These are phyloP conservation scores for Hypsopygia costalis DNA, from an alignment of 2,888 invertebrate genomes.

Conservation along the genomic window DNA sequence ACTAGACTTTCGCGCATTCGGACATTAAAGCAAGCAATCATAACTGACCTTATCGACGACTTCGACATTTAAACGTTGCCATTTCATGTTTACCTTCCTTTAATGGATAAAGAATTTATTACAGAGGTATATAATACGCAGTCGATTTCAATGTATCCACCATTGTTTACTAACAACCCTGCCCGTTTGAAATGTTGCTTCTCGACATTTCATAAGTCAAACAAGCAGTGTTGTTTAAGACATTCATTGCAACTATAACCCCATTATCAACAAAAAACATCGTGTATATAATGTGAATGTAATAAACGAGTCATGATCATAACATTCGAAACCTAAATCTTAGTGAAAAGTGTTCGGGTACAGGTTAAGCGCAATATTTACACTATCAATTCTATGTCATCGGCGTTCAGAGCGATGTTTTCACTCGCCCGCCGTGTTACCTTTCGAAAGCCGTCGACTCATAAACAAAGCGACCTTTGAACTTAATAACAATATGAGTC, in stretches of 20 bases:
- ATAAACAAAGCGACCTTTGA: slow-evolving; percentile 78
- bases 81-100: slow-evolving; percentile 29
- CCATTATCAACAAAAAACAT: neutral
- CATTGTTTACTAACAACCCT: slow-evolving; percentile 10
- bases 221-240: slow-evolving; percentile 1
- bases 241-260: neutral
- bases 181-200: slow-evolving; percentile 2
- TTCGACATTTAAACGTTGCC: slow-evolving; percentile 35
- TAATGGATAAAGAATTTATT: slow-evolving; percentile 22
- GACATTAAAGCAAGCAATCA: slow-evolving; percentile 52
- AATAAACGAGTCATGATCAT: slow-evolving; percentile 25
- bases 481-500: slow-evolving; percentile 76
- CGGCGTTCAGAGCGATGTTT: slow-evolving; percentile 64
- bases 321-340: slow-evolving; percentile 38
- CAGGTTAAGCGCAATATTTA: slow-evolving; percentile 67
- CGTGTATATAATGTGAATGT: neutral
- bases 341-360: slow-evolving; percentile 47
- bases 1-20: slow-evolving; percentile 57
- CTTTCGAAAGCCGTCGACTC: slow-evolving; percentile 74
- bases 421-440: slow-evolving; percentile 72
- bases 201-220: neutral
- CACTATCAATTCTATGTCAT: slow-evolving; percentile 77
- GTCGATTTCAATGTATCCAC: slow-evolving; percentile 1
- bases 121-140: neutral
- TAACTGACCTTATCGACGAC: slow-evolving; percentile 43